Evolutionary conservation across 1,140 invertebrate species (phyloP).

Genomic region (Drosophila sproati): DNA sequence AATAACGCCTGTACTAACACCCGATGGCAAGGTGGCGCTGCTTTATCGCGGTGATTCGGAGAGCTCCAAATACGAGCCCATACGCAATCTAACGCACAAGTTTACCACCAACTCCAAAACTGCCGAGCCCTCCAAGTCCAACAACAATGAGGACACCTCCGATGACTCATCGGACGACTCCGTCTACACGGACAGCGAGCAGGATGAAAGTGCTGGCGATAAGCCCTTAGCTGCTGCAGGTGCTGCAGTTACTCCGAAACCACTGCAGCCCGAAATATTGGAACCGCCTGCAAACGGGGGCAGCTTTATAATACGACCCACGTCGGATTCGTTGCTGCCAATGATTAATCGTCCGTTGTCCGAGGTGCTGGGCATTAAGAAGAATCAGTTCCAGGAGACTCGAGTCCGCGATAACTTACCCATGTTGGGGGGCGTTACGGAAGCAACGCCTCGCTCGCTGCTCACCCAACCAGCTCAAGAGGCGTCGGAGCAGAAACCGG

Average conservation of each 20-base stretch:
- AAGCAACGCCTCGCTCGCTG: conserved; percentile 57
- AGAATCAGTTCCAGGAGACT: conserved; percentile 84
- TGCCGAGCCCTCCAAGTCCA: conserved; percentile 33
- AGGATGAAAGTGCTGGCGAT: conserved; percentile 49
- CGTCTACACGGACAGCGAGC: conserved; percentile 65
- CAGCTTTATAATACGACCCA: conserved; percentile 77
- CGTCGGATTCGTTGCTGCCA: conserved; percentile 74
- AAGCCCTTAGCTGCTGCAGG: conserved; percentile 26
- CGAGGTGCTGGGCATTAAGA: conserved; percentile 83
- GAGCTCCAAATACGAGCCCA: conserved; percentile 84
- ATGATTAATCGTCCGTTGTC: conserved; percentile 84
- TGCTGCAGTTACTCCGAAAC: conserved; percentile 47
- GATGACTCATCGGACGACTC: conserved; percentile 73
- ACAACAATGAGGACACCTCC: conserved; percentile 22
- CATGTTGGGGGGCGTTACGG: conserved; percentile 31
- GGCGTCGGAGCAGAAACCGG: conserved; percentile 20
- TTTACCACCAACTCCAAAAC: conserved; percentile 46
- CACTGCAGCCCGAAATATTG: conserved; percentile 58
- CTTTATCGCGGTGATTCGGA: conserved; percentile 84
- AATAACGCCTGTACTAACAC: conserved; percentile 84
- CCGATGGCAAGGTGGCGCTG: conserved; percentile 85
- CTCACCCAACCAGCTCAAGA: conserved; percentile 31
- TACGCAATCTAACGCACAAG: conserved; percentile 82
- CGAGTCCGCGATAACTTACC: conserved; percentile 68
- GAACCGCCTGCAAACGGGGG: conserved; percentile 62